These are phyloP conservation scores for Microcebus lehilahytsara DNA, from an alignment of 2,113 vertebrate genomes.

Conservation along the genomic window DNA sequence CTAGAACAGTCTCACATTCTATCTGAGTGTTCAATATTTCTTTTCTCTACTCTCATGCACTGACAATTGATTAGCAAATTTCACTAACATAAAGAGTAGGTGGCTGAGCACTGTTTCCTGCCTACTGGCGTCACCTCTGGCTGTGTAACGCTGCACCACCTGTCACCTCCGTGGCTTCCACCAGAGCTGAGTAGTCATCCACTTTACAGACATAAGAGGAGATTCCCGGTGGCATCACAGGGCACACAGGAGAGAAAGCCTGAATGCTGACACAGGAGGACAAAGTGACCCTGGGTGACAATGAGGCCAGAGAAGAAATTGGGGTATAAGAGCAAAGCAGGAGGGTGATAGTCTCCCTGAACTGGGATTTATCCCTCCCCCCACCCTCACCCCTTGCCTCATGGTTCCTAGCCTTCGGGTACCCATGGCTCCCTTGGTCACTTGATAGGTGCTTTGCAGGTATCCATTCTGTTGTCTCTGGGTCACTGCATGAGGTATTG, in stretches of 20 bases:
- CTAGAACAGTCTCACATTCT: neutral
- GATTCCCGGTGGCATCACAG: neutral
- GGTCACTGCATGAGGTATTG: neutral
- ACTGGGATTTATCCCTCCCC: fast-evolving
- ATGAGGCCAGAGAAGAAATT: neutral
- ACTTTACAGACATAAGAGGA: neutral
- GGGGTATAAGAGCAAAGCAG: neutral
- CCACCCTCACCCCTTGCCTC: neutral
- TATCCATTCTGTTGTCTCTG: neutral
- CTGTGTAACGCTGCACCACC: neutral
- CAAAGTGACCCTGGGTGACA: neutral
- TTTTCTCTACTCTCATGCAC: neutral
- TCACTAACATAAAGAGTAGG: neutral
- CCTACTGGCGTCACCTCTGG: neutral
- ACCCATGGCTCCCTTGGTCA: no score
- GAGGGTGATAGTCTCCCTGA: neutral
- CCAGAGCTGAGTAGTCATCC: neutral
- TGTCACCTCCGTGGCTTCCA: neutral
- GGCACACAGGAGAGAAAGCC: neutral
- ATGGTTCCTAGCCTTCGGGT: neutral
- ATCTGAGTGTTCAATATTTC: neutral
- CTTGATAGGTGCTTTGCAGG: neutral
- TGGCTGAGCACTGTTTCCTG: neutral
- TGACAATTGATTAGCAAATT: neutral
- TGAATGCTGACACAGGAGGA: neutral